Percentiles rank a stretch among this genome's conserved stretches.
phyloP scores from a whole-genome alignment of 2,888 invertebrate genomes.

The Andrena hattorfiana region DNA sequence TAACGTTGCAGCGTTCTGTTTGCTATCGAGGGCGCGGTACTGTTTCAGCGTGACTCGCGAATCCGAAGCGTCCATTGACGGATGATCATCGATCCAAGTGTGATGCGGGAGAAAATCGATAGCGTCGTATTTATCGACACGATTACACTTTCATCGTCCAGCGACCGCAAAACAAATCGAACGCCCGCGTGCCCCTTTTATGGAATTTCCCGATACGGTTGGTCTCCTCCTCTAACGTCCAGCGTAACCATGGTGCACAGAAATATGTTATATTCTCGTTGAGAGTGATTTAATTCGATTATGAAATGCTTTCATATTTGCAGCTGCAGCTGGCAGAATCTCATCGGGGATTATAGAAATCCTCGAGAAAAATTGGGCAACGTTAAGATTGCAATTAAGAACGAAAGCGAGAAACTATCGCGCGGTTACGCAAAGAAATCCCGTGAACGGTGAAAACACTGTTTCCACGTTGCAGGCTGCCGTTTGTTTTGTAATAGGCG shows the following conservation, averaged over 20 bases:
- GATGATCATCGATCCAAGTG: not conserved
- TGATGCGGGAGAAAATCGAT: constrained; percentile 20
- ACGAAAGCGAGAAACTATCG: constrained; percentile 35
- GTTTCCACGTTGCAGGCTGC: constrained; percentile 22
- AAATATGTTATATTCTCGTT: not conserved
- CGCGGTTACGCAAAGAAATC: constrained; percentile 42
- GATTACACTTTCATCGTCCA: constrained; percentile 16
- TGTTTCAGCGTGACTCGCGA: too few species aligned
- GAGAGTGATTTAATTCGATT: not conserved
- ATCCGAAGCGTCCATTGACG: not conserved
- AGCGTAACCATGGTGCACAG: not conserved
- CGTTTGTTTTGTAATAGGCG: constrained; percentile 44
- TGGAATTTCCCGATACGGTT: constrained; percentile 35
- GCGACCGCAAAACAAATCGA: constrained; percentile 20
- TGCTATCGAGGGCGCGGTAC: too few species aligned
- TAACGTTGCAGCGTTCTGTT: not conserved
- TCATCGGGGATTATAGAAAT: not conserved
- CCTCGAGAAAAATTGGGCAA: not conserved
- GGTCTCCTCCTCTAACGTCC: not conserved
- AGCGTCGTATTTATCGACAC: constrained; percentile 7
- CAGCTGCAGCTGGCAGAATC: not conserved
- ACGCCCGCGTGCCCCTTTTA: not conserved
- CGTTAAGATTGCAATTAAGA: constrained; percentile 25
- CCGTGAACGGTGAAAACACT: constrained; percentile 49
- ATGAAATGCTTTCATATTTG: not conserved